Base-by-base conservation (phyloP, 2,888 invertebrate genomes). In the Frankliniella fusca region DNA sequence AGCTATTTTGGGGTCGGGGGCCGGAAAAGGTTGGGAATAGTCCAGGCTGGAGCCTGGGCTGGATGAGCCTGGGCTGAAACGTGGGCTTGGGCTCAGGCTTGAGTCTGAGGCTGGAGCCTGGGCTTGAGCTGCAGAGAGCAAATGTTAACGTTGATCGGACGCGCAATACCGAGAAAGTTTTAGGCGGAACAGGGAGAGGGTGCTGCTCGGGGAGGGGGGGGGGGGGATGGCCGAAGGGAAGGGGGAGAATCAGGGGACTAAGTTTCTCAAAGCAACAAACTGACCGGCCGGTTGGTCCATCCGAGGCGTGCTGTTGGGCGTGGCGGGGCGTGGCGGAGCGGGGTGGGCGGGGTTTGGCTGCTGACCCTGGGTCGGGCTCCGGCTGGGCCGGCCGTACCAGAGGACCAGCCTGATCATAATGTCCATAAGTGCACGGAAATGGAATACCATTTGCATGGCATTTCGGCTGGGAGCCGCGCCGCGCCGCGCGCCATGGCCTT, bases 261-360 rank as follows among this genome's bases (percentile, higher is more conserved):
- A 76, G 70, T 76, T 76, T 76, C 70, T 12, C 70, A 12, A 27
- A 23, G 23, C 70, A 27, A 76, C 70, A 76, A 76, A 76, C 70
- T 76, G 70, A 27, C 70, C 70, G 70, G 27, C 70, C 27, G 70
- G 70, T 54, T 9, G 18, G 15, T 18, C 12, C 54, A 12, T 54
- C 54, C 61, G 61, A 18, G 61, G 15, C 61, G 61, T n/a, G n/a
- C n/a, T n/a, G n/a, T n/a, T n/a, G 38, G 38, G 38, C 38, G 38
- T 2, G 38, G 38, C 38, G 38, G 38, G 38, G 38, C 38, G 38
- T 2, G 38, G 38, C 38, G 38, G n/a, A n/a, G 38, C 38, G 38
- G 38, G 38, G 38, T 5, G 38, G 38, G 38, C 38, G 38, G 38
- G 38, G 38, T 5, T 2, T 2, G 38, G 38, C 38, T 2, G 38